A percentile compares a stretch with the other conserved stretches of the same genome.
phyloP scores from a whole-genome alignment of 2,113 vertebrate genomes.

The Thymallus thymallus region DNA sequence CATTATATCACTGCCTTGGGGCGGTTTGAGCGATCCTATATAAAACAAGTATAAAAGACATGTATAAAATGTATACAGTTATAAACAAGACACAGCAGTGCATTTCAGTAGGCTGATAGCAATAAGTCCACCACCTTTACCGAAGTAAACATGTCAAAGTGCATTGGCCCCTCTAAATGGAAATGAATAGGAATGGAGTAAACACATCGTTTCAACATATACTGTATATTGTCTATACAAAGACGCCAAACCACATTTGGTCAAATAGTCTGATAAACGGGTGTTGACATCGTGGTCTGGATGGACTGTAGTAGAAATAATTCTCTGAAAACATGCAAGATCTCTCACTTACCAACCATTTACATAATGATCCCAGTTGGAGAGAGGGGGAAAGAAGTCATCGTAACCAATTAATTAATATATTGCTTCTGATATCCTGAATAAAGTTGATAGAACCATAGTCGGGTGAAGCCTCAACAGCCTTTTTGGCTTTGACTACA shows the following conservation, averaged over 20 bases:
- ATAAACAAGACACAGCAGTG: neutral
- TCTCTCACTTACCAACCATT: slow-evolving; percentile 96
- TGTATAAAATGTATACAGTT: neutral
- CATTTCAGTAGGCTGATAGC: neutral
- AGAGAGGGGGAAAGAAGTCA: slow-evolving; percentile 85
- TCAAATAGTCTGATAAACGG: slow-evolving; percentile 30
- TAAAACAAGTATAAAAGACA: no score
- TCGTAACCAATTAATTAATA: slow-evolving; percentile 83
- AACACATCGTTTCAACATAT: slow-evolving; percentile 10
- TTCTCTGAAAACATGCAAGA: slow-evolving; percentile 93
- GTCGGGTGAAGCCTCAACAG: neutral
- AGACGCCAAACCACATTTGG: neutral
- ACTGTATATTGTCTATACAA: slow-evolving; percentile 11
- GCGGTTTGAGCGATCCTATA: no score
- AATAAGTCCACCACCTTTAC: neutral
- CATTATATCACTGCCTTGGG: no score
- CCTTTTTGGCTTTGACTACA: no score
- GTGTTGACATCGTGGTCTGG: slow-evolving; percentile 79
- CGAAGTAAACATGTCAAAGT: slow-evolving; percentile 29
- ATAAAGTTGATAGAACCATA: slow-evolving; percentile 48
- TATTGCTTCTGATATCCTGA: slow-evolving; percentile 17
- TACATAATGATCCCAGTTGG: slow-evolving; percentile 93
- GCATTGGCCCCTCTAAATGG: slow-evolving; percentile 38
- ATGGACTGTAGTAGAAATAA: slow-evolving; percentile 80
- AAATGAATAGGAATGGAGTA: slow-evolving; percentile 51